These are phyloP conservation scores for Phymanthus crucifer DNA, from an alignment of 92 coral and sea anemone genomes.

Conservation along the genomic window DNA sequence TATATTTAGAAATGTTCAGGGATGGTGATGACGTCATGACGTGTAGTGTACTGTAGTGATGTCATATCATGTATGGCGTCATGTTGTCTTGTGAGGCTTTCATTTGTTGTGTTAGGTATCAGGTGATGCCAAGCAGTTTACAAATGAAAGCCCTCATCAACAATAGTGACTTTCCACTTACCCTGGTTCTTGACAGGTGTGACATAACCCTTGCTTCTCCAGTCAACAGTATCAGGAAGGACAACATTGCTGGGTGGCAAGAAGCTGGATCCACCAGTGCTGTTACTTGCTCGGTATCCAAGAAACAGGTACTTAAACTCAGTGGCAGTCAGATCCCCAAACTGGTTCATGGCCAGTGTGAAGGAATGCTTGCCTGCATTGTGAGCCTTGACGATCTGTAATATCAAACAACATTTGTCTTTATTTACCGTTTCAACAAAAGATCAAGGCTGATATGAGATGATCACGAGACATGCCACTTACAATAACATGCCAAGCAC, in stretches of 20 bases:
- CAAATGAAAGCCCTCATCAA: no score
- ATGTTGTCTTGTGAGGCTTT: no score
- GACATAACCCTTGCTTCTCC: constrained; percentile 89
- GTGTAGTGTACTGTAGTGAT: neutral
- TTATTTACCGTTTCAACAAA: neutral
- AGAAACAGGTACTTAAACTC: constrained; percentile 76
- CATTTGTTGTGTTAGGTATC: no score
- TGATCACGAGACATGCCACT: neutral
- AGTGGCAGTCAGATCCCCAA: constrained; percentile 75
- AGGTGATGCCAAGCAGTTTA: no score
- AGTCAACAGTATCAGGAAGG: constrained; percentile 67
- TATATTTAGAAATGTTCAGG: no score
- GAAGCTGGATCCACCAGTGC: constrained; percentile 33
- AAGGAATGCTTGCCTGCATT: constrained; percentile 59
- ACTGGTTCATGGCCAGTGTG: constrained; percentile 88
- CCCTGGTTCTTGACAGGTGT: constrained; percentile 85
- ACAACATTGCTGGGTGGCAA: constrained; percentile 47
- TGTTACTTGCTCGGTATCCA: constrained; percentile 42
- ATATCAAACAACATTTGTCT: neutral
- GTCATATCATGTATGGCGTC: neutral
- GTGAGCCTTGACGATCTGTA: constrained; percentile 74
- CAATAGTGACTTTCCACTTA: neutral
- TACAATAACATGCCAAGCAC: neutral
- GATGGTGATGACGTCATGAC: no score
- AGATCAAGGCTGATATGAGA: neutral